Conservation (phyloP, 2,797 vertebrate genomes). For the Alosa sapidissima region DNA sequence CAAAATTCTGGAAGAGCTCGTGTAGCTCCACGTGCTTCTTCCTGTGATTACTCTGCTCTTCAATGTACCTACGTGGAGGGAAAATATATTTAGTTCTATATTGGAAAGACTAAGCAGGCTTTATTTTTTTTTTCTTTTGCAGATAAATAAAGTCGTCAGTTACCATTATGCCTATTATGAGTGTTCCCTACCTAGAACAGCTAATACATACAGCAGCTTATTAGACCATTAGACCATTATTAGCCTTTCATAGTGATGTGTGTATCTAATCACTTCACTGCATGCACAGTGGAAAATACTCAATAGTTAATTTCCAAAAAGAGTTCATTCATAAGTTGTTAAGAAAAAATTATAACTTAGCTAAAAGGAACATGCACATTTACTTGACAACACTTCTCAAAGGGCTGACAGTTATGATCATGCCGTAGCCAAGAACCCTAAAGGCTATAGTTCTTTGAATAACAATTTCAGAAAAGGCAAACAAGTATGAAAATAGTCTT, state of each 20-base stretch:
- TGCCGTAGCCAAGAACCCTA: too few relatives aligned
- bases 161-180: neutral
- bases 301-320: neutral
- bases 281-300: neutral
- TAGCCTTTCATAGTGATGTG: too few relatives aligned
- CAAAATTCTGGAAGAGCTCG: constrained; percentile 66
- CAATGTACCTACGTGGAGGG: constrained; percentile 70
- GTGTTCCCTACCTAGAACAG: neutral
- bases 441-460: too few relatives aligned
- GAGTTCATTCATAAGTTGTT: too few relatives aligned
- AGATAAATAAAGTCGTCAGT: neutral
- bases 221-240: neutral
- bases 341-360: neutral
- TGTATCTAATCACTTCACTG: too few relatives aligned
- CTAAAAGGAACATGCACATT: too few relatives aligned
- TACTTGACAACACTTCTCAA: too few relatives aligned
- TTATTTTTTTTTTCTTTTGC: neutral
- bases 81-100: neutral
- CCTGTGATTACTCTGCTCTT: constrained; percentile 69
- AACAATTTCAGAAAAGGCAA: too few relatives aligned
- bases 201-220: neutral
- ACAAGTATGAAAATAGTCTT: too few relatives aligned
- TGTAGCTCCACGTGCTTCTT: constrained; percentile 72
- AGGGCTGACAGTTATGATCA: too few relatives aligned
- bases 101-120: neutral